Base-by-base conservation (phyloP, 1,140 invertebrate species). In the Tetranychus cinnabarinus region DNA sequence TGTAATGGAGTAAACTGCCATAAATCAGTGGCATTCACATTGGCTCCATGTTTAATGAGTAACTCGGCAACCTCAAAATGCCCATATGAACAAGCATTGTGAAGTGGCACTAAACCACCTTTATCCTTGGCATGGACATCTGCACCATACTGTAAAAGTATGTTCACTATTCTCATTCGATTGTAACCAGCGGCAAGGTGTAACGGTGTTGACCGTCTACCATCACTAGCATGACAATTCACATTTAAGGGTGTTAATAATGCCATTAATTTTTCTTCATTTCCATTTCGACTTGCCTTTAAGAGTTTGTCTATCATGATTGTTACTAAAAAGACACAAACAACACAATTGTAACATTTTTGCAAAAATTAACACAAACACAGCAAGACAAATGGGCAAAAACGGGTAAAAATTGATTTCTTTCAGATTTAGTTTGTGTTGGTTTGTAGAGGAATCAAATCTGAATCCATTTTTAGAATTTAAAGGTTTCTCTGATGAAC, bases 131-230 rank as follows among this genome's bases (percentile, higher is more conserved):
- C 72, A 69, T 81, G 79, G 35, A 80, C 23, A 23, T 80, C 76
- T 37, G 77, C 91, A 34, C 88, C 90, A 71, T 89, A 82, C 64
- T 88, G 82, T 54, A 97, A 73, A 1, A 97, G 74, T 72, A 86
- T 86, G 68, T 96, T 88, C 1, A 95, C 91, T 39, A 97, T 85
- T 6, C 83, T 56, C 47, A 96, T 83, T 56, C 91, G 77, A 70
- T 96, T 96, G 69, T 96, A 97, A 4, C 92, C 91, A 60, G 82
- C 86, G 66, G 86, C 86, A 77, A 92, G 86, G 69, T 86, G 84
- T 63, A 95, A 74, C 0, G 88, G 90, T 13, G 89, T 95, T 0
- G 88, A 93, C 69, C 96, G 95, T 62, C 91, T 78, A 23, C 91
- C 91, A 72, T 95, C 89, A 1, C 87, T 82, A 73, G 96, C 92